A percentile compares a stretch with the other conserved stretches of the same genome.
Conservation (phyloP, 2,113 vertebrate species). For the Pelecanus crispus region DNA sequence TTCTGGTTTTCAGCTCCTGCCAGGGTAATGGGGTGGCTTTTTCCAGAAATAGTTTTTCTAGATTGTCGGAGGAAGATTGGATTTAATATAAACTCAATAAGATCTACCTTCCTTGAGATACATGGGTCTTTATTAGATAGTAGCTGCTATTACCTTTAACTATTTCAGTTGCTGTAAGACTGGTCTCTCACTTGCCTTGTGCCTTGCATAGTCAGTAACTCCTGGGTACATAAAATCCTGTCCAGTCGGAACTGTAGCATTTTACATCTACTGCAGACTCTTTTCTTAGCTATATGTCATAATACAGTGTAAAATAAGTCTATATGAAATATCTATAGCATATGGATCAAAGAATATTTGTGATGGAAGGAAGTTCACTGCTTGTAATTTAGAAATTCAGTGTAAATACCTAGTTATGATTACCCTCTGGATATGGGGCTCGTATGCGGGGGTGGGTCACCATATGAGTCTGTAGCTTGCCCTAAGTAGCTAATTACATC, state of each 20-base stretch:
- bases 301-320: not conserved
- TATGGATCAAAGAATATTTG: not conserved
- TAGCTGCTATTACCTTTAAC: not conserved
- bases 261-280: not conserved
- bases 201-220: not conserved
- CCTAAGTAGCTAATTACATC: not conserved
- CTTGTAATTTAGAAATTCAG: not conserved
- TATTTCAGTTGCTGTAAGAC: not conserved
- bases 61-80: not conserved
- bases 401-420: not conserved
- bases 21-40: not conserved
- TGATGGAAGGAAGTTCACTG: not conserved
- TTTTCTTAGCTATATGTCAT: not conserved
- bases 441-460: not conserved
- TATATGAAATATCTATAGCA: not conserved
- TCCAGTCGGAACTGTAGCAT: not conserved
- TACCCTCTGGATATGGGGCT: not conserved
- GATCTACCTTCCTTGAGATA: not conserved
- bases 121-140: not conserved
- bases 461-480: not conserved
- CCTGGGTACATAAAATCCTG: not conserved
- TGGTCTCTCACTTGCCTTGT: not conserved
- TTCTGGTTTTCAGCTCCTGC: not conserved
- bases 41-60: not conserved
- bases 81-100: not conserved